Percentiles rank a stretch among this genome's conserved stretches.
Evolutionary conservation across 2,113 vertebrate genomes (phyloP).

Genomic region (Rhea americana): DNA sequence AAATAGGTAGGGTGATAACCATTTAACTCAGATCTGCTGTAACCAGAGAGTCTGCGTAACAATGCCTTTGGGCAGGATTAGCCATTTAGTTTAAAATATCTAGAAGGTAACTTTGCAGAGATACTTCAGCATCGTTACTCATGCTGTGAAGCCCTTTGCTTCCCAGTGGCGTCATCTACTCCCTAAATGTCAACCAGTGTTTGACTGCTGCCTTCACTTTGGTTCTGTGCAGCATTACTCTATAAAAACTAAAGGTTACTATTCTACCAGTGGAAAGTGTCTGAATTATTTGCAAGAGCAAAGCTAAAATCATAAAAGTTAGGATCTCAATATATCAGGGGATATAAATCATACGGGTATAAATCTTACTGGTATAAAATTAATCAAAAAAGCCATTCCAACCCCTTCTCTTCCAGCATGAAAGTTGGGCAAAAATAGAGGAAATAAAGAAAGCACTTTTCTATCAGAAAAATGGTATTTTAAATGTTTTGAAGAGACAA

Average conservation of each 20-base stretch:
- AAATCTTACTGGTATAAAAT: slow-evolving; percentile 48
- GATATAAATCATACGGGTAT: slow-evolving; percentile 17
- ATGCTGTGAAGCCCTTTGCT: slow-evolving; percentile 11
- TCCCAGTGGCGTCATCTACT: not conserved
- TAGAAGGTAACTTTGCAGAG: slow-evolving; percentile 21
- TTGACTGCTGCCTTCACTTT: slow-evolving; percentile 59
- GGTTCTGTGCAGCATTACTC: slow-evolving; percentile 43
- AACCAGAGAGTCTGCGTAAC: not conserved
- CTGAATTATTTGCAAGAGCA: slow-evolving; percentile 47
- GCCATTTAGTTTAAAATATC: slow-evolving; percentile 11
- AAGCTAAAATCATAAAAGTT: slow-evolving; percentile 57
- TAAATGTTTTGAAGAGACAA: slow-evolving; percentile 24
- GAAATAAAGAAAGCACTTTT: not conserved
- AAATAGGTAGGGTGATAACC: not conserved
- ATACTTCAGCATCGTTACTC: not conserved
- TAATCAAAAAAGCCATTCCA: slow-evolving; percentile 54
- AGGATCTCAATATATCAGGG: slow-evolving; percentile 20
- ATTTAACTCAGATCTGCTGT: not conserved
- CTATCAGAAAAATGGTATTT: slow-evolving; percentile 18
- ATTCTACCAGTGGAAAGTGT: slow-evolving; percentile 17
- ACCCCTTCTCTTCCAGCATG: not conserved
- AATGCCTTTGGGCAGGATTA: not conserved
- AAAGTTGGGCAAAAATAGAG: not conserved
- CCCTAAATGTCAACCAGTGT: slow-evolving; percentile 67
- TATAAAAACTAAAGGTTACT: slow-evolving; percentile 72